These are phyloP conservation scores for Aurelia aurita complex sp. Pacific DNA, from an alignment of 30 jellyfish, hydroid and myxozoan species.

Conservation along the genomic window DNA sequence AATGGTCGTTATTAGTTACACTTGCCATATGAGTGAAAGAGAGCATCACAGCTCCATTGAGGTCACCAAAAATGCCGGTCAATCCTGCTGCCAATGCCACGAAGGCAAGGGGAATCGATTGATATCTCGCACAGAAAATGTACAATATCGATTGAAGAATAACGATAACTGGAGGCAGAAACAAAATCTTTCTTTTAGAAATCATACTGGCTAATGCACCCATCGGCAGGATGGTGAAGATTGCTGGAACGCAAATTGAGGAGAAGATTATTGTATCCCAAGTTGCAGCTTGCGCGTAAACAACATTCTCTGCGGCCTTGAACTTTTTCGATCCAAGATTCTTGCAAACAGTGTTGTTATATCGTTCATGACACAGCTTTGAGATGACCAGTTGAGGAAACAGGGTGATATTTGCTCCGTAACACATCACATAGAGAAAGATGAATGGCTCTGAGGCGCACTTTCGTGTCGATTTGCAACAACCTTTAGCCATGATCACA, in stretches of 20 bases:
- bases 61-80: conserved; percentile 40
- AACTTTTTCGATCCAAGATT: neutral
- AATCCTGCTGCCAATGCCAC: conserved; percentile 40
- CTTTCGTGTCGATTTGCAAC: too few species aligned
- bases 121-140: conserved; percentile 25
- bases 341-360: conserved; percentile 33
- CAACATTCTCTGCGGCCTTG: conserved; percentile 12
- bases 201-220: conserved; percentile 40
- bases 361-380: conserved; percentile 28
- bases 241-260: conserved; percentile 35
- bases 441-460: conserved; percentile 45
- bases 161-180: conserved; percentile 6
- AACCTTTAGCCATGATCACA: too few species aligned
- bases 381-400: conserved; percentile 41
- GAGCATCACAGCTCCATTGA: conserved; percentile 51
- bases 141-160: conserved; percentile 36
- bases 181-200: conserved; percentile 16
- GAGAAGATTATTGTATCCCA: conserved; percentile 39
- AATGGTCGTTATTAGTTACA: conserved; percentile 34
- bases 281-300: conserved; percentile 32
- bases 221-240: conserved; percentile 25
- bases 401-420: conserved; percentile 29
- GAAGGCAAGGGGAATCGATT: conserved; percentile 5
- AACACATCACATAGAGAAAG: conserved; percentile 22
- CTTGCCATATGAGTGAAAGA: conserved; percentile 62